Conservation (phyloP, 2,113 vertebrate species). For the Lophius piscatorius region DNA sequence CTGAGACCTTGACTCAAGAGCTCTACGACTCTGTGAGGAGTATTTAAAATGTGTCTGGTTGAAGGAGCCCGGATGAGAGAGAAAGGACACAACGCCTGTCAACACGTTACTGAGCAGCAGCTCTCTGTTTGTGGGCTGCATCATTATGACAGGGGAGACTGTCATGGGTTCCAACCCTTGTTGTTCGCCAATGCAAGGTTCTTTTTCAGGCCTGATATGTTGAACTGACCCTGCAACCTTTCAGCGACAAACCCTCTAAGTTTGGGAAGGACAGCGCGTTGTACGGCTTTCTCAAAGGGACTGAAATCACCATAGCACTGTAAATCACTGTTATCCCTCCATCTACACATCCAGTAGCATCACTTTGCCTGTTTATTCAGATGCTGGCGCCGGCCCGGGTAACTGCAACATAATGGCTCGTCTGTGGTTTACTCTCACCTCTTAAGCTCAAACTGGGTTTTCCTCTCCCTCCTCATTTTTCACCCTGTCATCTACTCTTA, state of each 20-base stretch:
- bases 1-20: slow-evolving; percentile 58
- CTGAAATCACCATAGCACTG: slow-evolving; percentile 60
- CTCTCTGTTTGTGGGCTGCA: no score
- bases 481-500: slow-evolving; percentile 76
- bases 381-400: slow-evolving; percentile 54
- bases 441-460: slow-evolving; percentile 76
- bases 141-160: no score
- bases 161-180: no score
- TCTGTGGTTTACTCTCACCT: slow-evolving; percentile 66
- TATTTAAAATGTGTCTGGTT: not conserved
- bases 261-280: slow-evolving; percentile 52
- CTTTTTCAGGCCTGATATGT: slow-evolving; percentile 6
- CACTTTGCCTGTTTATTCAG: slow-evolving; percentile 63
- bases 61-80: slow-evolving; percentile 8
- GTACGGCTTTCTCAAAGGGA: slow-evolving; percentile 39
- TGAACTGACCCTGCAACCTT: slow-evolving; percentile 28
- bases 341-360: slow-evolving; percentile 51
- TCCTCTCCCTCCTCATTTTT: slow-evolving; percentile 75
- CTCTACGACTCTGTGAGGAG: not conserved
- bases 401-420: slow-evolving; percentile 62
- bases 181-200: not conserved
- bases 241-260: slow-evolving; percentile 9
- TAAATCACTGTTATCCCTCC: slow-evolving; percentile 59
- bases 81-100: slow-evolving; percentile 7
- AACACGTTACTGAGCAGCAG: not conserved